phyloP scores from a whole-genome alignment of 2,888 invertebrate genomes.

The Chouioia cunea region DNA sequence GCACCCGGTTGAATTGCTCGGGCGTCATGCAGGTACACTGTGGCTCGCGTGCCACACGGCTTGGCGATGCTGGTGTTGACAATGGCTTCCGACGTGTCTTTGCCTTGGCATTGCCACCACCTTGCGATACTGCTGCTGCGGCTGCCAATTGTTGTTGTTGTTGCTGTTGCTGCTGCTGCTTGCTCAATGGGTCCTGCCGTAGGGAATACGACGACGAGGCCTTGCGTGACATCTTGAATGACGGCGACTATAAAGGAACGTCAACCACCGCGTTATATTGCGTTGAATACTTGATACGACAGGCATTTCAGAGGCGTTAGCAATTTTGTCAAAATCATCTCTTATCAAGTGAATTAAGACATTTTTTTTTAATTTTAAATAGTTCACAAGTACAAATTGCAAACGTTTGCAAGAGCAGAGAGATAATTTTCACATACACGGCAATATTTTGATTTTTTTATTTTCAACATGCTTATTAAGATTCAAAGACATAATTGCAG shows the following conservation, averaged over 20 bases:
- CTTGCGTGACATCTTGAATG: constrained; percentile 98
- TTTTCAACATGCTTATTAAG: no score
- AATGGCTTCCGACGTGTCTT: constrained; percentile 91
- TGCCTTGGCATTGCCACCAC: constrained; percentile 81
- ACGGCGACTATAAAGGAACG: constrained; percentile 82
- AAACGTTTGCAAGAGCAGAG: no score
- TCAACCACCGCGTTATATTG: constrained; percentile 4
- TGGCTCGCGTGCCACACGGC: constrained; percentile 80
- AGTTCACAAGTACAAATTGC: no score
- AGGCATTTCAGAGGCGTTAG: no score
- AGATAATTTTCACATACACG: no score
- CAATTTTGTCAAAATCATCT: no score
- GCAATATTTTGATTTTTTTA: no score
- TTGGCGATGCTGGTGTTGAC: constrained; percentile 94
- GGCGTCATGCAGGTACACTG: constrained; percentile 97
- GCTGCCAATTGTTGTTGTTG: constrained; percentile 81
- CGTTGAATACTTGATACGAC: no score
- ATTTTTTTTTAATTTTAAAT: no score
- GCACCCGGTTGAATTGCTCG: constrained; percentile 88
- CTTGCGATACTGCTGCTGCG: constrained; percentile 80
- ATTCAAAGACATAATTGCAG: no score
- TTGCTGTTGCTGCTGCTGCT: constrained; percentile 70
- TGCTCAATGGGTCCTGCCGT: constrained; percentile 88
- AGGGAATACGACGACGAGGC: constrained; percentile 97
- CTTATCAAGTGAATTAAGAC: no score